phyloP scores from a whole-genome alignment of 1,140 invertebrate genomes.

The Eupristina koningsbergeri region DNA sequence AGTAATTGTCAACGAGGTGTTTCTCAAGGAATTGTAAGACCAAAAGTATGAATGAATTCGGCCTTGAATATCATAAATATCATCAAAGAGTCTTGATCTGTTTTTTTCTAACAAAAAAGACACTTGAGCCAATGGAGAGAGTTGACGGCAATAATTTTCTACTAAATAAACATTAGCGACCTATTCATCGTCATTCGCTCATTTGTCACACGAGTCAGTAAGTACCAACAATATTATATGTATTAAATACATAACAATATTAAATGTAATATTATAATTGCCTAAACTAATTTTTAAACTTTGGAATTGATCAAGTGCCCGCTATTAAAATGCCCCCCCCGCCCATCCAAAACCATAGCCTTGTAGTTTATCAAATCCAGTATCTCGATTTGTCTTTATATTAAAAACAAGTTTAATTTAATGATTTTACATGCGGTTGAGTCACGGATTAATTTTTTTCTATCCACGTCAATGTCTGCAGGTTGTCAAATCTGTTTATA shows the following conservation, averaged over 20 bases:
- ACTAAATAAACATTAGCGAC: too few relatives aligned
- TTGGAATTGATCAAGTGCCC: not conserved
- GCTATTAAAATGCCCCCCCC: not conserved
- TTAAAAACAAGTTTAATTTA: not conserved
- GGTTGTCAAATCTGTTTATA: not conserved
- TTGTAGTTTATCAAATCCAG: not conserved
- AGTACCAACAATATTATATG: too few relatives aligned
- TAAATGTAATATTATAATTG: too few relatives aligned
- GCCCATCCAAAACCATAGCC: not conserved
- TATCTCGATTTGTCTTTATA: not conserved
- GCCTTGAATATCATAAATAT: not conserved
- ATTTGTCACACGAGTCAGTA: too few relatives aligned
- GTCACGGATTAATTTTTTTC: not conserved
- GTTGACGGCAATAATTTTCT: too few relatives aligned
- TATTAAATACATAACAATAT: too few relatives aligned
- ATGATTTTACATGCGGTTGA: not conserved
- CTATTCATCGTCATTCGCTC: too few relatives aligned
- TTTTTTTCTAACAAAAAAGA: not conserved
- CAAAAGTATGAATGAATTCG: not conserved
- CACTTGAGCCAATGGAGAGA: too few relatives aligned
- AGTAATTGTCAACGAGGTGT: not conserved
- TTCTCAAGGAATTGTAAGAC: not conserved
- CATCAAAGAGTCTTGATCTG: not conserved
- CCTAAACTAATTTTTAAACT: not conserved
- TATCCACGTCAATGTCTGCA: not conserved